Conservation (phyloP, 2,888 invertebrate genomes). For the Allophyes oxyacanthae region DNA sequence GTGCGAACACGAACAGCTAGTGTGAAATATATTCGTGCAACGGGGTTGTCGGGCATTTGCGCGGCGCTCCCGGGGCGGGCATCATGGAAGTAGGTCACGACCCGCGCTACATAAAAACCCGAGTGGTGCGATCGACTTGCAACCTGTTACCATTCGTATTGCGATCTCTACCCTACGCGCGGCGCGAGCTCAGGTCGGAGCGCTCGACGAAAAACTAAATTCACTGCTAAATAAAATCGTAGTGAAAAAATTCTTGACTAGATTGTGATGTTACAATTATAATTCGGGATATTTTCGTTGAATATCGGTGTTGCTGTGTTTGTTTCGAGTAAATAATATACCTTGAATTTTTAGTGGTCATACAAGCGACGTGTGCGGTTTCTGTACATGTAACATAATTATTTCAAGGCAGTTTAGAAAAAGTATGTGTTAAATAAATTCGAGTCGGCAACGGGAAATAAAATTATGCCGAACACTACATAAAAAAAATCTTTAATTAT, state of each 20-base stretch:
- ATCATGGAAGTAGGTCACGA: slow-evolving; percentile 50
- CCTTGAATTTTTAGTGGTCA: too few relatives aligned
- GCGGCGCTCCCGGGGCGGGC: slow-evolving; percentile 37
- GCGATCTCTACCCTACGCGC: slow-evolving; percentile 40
- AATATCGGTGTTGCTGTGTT: too few relatives aligned
- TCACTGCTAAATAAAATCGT: background rate
- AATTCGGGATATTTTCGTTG: background rate
- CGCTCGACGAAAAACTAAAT: slow-evolving; percentile 4
- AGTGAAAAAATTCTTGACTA: background rate
- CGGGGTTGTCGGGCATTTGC: slow-evolving; percentile 47
- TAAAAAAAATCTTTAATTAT: too few relatives aligned
- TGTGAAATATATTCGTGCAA: slow-evolving; percentile 41
- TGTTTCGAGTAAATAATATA: too few relatives aligned
- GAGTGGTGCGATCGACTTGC: slow-evolving; percentile 47
- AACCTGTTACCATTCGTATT: slow-evolving; percentile 53
- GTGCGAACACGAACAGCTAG: slow-evolving; percentile 10
- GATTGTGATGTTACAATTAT: background rate
- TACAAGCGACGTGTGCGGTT: too few relatives aligned
- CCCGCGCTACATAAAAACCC: slow-evolving; percentile 47
- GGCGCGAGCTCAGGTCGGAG: slow-evolving; percentile 31
- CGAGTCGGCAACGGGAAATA: too few relatives aligned
- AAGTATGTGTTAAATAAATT: too few relatives aligned
- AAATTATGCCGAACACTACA: too few relatives aligned
- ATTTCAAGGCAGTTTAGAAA: too few relatives aligned
- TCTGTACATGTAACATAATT: too few relatives aligned